Percentiles rank a stretch among this genome's conserved stretches.
phyloP scores from a whole-genome alignment of 1,140 invertebrate genomes.

The Leptestheria dahalacensis region DNA sequence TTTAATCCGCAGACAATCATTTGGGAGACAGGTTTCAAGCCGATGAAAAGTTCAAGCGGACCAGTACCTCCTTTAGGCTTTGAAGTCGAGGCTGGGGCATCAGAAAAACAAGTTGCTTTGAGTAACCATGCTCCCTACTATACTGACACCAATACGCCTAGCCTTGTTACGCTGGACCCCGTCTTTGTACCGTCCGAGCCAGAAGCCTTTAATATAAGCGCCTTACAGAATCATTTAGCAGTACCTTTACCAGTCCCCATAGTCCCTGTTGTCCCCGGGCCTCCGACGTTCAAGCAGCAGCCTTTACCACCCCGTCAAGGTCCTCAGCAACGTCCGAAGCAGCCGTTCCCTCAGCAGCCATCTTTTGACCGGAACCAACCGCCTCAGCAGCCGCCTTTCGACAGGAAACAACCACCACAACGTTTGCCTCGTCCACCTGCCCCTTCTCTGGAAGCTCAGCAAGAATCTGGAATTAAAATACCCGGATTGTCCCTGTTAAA shows the following conservation, averaged over 20 bases:
- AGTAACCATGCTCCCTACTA: not conserved
- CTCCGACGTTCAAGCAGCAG: not conserved
- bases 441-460: not conserved
- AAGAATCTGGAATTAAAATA: not conserved
- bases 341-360: not conserved
- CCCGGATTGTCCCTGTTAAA: not conserved
- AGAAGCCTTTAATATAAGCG: not conserved
- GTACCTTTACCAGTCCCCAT: slow-evolving; percentile 7
- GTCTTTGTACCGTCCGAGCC: slow-evolving; percentile 10
- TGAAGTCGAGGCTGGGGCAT: slow-evolving; percentile 12
- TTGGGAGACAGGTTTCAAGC: slow-evolving; percentile 15
- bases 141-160: not conserved
- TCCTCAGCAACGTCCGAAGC: not conserved
- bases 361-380: not conserved
- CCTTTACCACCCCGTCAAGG: not conserved
- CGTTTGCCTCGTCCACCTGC: not conserved
- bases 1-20: slow-evolving; percentile 15
- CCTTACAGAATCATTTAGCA: slow-evolving; percentile 1
- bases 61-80: slow-evolving; percentile 16
- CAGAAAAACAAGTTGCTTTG: not conserved
- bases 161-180: slow-evolving; percentile 12
- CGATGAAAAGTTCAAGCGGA: slow-evolving; percentile 12
- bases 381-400: not conserved
- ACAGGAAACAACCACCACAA: not conserved
- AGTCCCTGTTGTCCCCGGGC: slow-evolving; percentile 12